phyloP scores from a whole-genome alignment of 2,113 vertebrate genomes.

The Dicentrarchus labrax region DNA sequence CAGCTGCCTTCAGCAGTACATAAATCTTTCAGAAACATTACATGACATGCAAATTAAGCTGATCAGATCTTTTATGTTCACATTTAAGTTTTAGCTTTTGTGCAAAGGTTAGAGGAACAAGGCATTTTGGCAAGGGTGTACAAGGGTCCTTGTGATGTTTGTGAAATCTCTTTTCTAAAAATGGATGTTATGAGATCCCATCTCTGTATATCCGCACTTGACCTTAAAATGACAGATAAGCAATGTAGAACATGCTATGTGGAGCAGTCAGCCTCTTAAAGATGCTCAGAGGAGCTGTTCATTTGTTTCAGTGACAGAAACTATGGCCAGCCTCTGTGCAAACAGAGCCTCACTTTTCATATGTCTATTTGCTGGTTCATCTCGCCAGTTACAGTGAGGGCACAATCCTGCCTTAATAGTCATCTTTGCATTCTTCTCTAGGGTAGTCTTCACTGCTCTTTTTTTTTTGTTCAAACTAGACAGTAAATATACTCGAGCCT shows the following conservation, averaged over 20 bases:
- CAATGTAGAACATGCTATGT: constrained; percentile 2
- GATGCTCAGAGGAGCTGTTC: constrained; percentile 21
- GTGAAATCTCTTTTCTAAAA: constrained; percentile 31
- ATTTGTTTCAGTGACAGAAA: constrained; percentile 20
- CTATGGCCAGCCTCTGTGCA: not conserved
- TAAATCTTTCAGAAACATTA: not conserved
- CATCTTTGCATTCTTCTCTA: too few relatives aligned
- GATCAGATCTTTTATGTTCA: not conserved
- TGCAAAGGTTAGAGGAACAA: constrained; percentile 5
- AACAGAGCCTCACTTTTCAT: not conserved
- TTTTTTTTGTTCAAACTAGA: too few relatives aligned
- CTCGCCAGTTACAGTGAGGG: too few relatives aligned
- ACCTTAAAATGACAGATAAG: constrained; percentile 27
- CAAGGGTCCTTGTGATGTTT: constrained; percentile 14
- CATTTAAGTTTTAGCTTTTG: not conserved
- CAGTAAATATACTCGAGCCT: not conserved
- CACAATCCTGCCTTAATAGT: too few relatives aligned
- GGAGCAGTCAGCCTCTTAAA: constrained; percentile 14
- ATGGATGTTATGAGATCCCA: constrained; percentile 19
- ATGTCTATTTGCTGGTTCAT: not conserved
- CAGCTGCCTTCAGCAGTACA: constrained; percentile 1
- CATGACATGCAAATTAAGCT: not conserved
- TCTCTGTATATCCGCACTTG: constrained; percentile 8
- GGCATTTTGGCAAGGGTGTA: not conserved
- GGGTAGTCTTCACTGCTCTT: too few relatives aligned